Conservation (phyloP, 2,113 vertebrate genomes). For the Malurus cyaneus region DNA sequence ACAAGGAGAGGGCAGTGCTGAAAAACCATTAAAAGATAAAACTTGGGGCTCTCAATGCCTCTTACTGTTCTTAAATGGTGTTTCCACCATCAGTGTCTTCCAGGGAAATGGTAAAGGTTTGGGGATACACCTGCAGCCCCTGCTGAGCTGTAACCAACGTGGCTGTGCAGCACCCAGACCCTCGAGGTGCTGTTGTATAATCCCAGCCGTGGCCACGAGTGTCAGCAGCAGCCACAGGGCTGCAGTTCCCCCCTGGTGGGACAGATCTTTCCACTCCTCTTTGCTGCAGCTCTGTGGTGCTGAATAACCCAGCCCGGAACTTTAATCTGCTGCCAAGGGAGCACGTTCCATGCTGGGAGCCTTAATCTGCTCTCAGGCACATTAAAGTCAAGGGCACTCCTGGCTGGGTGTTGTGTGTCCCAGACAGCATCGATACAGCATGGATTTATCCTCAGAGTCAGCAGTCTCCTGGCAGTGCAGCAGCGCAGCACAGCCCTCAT, state of each 20-base stretch:
- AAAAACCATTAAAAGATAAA: accelerated
- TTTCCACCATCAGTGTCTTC: background rate
- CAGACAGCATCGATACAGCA: background rate
- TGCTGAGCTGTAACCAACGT: accelerated
- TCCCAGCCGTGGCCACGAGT: background rate
- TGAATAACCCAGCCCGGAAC: accelerated
- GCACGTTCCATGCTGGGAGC: background rate
- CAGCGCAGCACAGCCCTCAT: accelerated
- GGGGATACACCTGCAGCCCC: background rate
- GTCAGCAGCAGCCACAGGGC: background rate
- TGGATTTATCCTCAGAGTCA: background rate
- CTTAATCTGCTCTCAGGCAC: background rate
- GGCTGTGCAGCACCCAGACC: background rate
- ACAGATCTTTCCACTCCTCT: background rate
- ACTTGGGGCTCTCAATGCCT: background rate
- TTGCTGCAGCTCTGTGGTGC: background rate
- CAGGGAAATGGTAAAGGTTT: accelerated
- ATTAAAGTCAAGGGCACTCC: background rate
- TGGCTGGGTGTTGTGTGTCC: background rate
- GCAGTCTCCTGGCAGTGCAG: background rate
- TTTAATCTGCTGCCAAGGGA: background rate
- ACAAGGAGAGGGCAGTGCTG: background rate
- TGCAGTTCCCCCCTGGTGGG: background rate
- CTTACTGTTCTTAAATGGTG: background rate
- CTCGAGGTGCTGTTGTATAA: background rate